Evolutionary conservation across 2,888 invertebrate genomes (phyloP).

Genomic region (Osmoderma eremita): DNA sequence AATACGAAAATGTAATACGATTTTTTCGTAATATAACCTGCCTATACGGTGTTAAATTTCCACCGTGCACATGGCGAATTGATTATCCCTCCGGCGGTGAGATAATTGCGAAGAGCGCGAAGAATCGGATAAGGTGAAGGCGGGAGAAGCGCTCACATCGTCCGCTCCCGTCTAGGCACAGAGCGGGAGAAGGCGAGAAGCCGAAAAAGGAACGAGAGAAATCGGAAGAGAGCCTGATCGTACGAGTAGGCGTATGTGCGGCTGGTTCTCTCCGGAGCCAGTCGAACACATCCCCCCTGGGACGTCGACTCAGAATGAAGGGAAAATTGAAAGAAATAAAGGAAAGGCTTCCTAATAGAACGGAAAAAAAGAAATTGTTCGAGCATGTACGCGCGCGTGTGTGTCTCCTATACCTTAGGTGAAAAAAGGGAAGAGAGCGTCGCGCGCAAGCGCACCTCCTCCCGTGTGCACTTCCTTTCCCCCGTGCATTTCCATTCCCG

Average conservation of each 20-base stretch:
- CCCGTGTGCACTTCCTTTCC: slow-evolving; percentile 7
- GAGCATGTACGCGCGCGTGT: slow-evolving; percentile 49
- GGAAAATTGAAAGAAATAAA: slow-evolving; percentile 67
- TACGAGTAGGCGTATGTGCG: slow-evolving; percentile 17
- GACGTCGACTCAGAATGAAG: slow-evolving; percentile 64
- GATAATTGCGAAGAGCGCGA: slow-evolving; percentile 26
- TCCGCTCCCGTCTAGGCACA: neutral
- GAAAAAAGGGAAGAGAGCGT: slow-evolving; percentile 44
- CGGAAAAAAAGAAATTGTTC: slow-evolving; percentile 60
- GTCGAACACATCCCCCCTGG: slow-evolving; percentile 52
- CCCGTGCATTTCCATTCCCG: neutral
- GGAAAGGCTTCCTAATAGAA: slow-evolving; percentile 60
- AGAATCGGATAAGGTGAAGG: slow-evolving; percentile 23
- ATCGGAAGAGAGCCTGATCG: slow-evolving; percentile 16
- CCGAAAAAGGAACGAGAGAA: slow-evolving; percentile 23
- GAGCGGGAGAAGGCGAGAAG: slow-evolving; percentile 28
- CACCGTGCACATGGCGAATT: slow-evolving; percentile 30
- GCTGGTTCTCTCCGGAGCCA: slow-evolving; percentile 18
- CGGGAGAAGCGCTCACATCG: neutral
- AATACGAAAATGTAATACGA: slow-evolving; percentile 30
- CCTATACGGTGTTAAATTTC: slow-evolving; percentile 21
- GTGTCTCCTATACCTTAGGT: slow-evolving; percentile 47
- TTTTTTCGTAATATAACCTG: slow-evolving; percentile 1
- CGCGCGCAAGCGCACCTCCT: neutral
- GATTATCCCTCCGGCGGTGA: slow-evolving; percentile 30